Base-by-base conservation (phyloP, 1,140 invertebrate genomes). In the Fragariocoptes setiger region DNA sequence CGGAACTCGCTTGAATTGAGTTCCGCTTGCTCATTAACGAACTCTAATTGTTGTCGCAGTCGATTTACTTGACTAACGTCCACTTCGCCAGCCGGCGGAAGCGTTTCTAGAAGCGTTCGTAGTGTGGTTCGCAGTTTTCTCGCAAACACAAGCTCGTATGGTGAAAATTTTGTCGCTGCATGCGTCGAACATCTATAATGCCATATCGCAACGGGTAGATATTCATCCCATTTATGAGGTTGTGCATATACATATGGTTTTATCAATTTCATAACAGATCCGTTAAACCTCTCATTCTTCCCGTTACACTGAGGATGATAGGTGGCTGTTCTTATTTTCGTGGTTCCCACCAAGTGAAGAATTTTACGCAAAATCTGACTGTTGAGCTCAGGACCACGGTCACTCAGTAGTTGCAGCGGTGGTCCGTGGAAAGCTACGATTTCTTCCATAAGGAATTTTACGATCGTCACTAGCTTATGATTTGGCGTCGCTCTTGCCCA, bases 161-260 rank as follows among this genome's bases (percentile, higher is more conserved):
- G n/a, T n/a, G n/a, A n/a, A n/a, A n/a, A n/a, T n/a, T n/a, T n/a
- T n/a, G n/a, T 41, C 15, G 40, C 13, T 3, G 8, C 8, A 35
- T 41, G 40, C 14, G 22, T 8, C n/a, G 40, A 41, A 15, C 15
- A n/a, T 15, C 35, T 41, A 3, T 41, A 41, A 3, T 21, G 21
- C n/a, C 31, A 41, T 12, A 41, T 8, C 21, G 14, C 13, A 14
- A 2, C 16, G 8, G 21, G 12, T 5, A 41, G n/a, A 31, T 16
- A 16, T 14, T 12, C 14, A n/a, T 41, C 40, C 40, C 40, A 41
- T 15, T 15, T n/a, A 16, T 8, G 12, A 8, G 22, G 25, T 18
- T 36, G 18, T 4, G n/a, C 8, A 14, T 36, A 8, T 8, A 20
- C 40, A n/a, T 39, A 41, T 2, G 19, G 31, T 2, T 16, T 5